phyloP scores from a whole-genome alignment of 2,113 vertebrate species.

The Panthera tigris region DNA sequence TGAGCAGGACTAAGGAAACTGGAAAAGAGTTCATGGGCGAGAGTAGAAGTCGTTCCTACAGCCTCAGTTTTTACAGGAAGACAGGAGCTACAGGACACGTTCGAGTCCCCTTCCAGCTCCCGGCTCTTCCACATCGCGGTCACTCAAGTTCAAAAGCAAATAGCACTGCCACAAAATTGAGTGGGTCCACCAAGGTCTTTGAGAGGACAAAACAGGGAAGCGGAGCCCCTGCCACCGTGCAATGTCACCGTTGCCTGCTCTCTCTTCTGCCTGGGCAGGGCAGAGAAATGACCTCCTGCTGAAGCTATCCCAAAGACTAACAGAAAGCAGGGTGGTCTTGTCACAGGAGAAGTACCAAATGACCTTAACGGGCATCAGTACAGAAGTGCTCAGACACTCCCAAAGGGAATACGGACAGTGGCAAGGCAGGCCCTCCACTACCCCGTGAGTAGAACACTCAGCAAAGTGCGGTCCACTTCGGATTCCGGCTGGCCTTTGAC shows the following conservation, averaged over 20 bases:
- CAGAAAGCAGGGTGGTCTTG: background rate
- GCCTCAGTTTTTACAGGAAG: background rate
- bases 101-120: background rate
- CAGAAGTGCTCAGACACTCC: background rate
- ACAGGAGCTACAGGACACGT: background rate
- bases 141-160: background rate
- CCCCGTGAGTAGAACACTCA: background rate
- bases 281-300: background rate
- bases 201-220: background rate
- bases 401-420: background rate
- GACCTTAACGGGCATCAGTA: background rate
- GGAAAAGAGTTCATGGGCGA: background rate
- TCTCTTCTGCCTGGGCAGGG: background rate
- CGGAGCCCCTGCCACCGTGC: background rate
- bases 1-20: background rate
- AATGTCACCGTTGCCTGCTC: background rate
- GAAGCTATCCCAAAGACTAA: background rate
- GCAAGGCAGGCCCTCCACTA: rapidly evolving
- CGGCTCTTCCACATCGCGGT: background rate
- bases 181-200: background rate
- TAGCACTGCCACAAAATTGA: background rate
- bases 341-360: background rate
- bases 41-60: background rate
- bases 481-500: background rate
- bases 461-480: too few species aligned